Base-by-base conservation (phyloP, 1,140 invertebrate species). In the Drosophila ananassae region DNA sequence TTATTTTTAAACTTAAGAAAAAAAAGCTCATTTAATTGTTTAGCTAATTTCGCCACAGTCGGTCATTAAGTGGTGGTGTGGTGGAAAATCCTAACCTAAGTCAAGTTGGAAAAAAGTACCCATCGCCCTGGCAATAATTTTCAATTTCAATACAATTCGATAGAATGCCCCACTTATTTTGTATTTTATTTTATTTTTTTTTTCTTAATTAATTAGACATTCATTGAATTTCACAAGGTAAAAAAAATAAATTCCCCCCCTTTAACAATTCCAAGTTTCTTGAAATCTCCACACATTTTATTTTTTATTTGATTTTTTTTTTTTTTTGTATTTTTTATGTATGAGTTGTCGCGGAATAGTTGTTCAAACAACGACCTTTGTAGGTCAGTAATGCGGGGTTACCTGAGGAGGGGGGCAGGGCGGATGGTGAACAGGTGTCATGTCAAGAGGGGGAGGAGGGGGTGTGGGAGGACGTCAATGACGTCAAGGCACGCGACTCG, bases 401-500 rank as follows among this genome's bases (percentile, higher is more conserved):
- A 3, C 12, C 9, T 9, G 2, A 10, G 34, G 34, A 34, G 2
- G 10, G 34, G 34, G 32, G 2, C 10, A n/a, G 2, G 12, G 37
- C 4, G 3, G 17, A 10, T 12, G 6, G 3, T 8, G 13, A 7
- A 13, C 17, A 21, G 41, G 41, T 44, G 41, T 44, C 13, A 0
- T 2, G 2, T 17, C 1, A 21, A 10, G 1, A 8, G 6, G 7
- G 5, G 9, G 2, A 22, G 22, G 10, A 28, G 22, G 3, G n/a
- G 58, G 28, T 24, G 39, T 9, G 39, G 9, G 41, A 8, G 3
- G 3, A 3, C n/a, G 41, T 44, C 47, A 51, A 64, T 84, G 82
- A 85, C 80, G 80, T 84, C 77, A 84, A 62, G 81, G 73, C 81
- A 84, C 81, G 81, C 82, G 81, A 84, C 81, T 71, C 46, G 74